Conservation (phyloP, 2,888 invertebrate genomes). For the Trissoscelio sp. region DNA sequence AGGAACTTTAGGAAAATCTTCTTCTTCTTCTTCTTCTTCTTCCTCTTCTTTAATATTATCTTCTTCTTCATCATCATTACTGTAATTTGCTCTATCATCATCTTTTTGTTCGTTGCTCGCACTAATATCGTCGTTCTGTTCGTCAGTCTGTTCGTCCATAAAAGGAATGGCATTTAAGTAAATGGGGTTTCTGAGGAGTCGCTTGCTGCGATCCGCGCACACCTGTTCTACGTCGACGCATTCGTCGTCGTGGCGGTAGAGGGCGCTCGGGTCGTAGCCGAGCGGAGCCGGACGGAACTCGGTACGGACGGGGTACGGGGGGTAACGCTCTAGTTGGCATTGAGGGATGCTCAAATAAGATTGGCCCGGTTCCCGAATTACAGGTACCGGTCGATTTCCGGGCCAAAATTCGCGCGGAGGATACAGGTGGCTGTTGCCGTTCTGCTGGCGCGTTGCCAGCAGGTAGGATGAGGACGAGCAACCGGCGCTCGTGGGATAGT, state of each 20-base stretch:
- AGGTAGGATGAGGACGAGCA: slow-evolving; percentile 58
- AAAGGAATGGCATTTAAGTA: slow-evolving; percentile 69
- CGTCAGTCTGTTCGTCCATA: slow-evolving; percentile 72
- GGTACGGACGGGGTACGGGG: slow-evolving; percentile 72
- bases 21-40: slow-evolving; percentile 4
- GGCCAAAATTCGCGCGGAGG: slow-evolving; percentile 71
- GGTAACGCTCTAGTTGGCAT: slow-evolving; percentile 74
- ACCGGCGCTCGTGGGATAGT: slow-evolving; percentile 65
- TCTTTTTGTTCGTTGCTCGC: not conserved
- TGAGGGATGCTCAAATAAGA: slow-evolving; percentile 76
- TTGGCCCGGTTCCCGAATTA: slow-evolving; percentile 75
- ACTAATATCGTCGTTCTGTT: slow-evolving; percentile 18
- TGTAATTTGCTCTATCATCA: not conserved
- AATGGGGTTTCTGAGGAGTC: slow-evolving; percentile 46
- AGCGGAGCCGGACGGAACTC: slow-evolving; percentile 45
- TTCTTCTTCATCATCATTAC: not conserved
- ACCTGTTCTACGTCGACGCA: slow-evolving; percentile 64
- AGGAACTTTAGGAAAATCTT: slow-evolving; percentile 7
- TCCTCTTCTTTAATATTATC: slow-evolving; percentile 2
- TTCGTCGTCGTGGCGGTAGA: slow-evolving; percentile 70
- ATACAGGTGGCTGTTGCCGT: slow-evolving; percentile 65
- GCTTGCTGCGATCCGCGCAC: slow-evolving; percentile 59
- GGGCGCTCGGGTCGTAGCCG: slow-evolving; percentile 74
- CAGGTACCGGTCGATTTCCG: slow-evolving; percentile 73
- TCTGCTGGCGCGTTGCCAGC: slow-evolving; percentile 68